Conservation (phyloP, 2,797 vertebrate species). For the Gallirallus australis region DNA sequence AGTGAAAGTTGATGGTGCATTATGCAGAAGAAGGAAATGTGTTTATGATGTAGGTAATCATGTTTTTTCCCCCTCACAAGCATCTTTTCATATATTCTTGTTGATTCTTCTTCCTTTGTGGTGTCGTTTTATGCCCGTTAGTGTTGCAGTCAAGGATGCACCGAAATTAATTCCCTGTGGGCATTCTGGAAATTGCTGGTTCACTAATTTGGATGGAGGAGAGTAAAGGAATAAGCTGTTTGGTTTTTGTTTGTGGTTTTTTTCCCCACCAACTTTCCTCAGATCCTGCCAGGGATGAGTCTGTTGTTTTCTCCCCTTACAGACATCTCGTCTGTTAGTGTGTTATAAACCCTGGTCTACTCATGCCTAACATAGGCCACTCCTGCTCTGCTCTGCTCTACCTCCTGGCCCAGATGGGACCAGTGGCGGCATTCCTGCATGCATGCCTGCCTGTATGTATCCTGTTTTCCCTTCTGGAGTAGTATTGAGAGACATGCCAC, state of each 20-base stretch:
- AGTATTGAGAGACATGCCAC: not conserved
- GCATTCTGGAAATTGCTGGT: not conserved
- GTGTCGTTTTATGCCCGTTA: not conserved
- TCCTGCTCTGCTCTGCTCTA: not conserved
- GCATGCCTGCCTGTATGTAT: rapidly evolving
- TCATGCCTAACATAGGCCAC: not conserved
- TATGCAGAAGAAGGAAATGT: not conserved
- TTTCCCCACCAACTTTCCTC: not conserved
- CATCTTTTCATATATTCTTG: not conserved
- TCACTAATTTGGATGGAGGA: not conserved
- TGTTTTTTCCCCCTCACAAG: not conserved
- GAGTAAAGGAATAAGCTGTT: not conserved
- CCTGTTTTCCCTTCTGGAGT: not conserved
- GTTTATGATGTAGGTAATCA: not conserved
- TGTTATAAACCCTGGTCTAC: not conserved
- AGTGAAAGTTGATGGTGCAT: not conserved
- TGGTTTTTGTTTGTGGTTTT: not conserved
- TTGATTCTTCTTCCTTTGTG: not conserved
- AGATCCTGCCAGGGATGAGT: not conserved
- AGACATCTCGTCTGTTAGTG: not conserved
- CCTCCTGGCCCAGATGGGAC: not conserved
- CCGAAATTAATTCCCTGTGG: not conserved
- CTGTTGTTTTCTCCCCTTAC: not conserved
- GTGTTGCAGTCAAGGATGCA: not conserved
- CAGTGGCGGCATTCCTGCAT: not conserved